These are phyloP conservation scores for Vanessa cardui DNA, from an alignment of 2,888 invertebrate genomes.

Conservation along the genomic window DNA sequence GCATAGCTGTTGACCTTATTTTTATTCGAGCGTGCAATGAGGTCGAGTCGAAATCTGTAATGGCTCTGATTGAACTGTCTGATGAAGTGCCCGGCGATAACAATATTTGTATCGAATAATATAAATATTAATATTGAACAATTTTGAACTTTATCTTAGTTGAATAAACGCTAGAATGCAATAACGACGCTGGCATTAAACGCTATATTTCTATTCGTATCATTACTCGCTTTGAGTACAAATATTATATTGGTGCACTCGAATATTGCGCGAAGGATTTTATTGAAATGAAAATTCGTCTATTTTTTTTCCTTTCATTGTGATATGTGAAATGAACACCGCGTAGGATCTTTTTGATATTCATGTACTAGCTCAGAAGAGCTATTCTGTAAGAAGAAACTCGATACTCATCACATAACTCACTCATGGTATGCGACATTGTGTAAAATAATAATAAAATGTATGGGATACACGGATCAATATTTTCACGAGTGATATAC, in stretches of 20 bases:
- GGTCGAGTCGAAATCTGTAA: constrained; percentile 30
- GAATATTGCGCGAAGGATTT: constrained; percentile 3
- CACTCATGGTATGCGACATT: too few species aligned
- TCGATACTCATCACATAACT: too few species aligned
- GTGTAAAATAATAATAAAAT: too few species aligned
- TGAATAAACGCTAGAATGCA: neutral
- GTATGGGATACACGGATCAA: too few species aligned
- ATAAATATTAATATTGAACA: neutral
- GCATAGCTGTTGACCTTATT: constrained; percentile 31
- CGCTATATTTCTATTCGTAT: neutral
- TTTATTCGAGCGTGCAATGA: constrained; percentile 26
- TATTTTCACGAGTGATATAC: too few species aligned
- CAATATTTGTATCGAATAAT: constrained; percentile 14
- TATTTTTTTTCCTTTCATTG: neutral
- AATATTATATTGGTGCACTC: neutral
- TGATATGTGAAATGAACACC: neutral
- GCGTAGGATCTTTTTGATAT: neutral
- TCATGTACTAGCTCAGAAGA: too few species aligned
- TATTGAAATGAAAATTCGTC: neutral
- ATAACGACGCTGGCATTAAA: neutral
- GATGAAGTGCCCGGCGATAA: constrained; percentile 14
- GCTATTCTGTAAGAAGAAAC: too few species aligned
- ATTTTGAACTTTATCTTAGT: neutral
- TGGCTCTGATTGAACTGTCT: constrained; percentile 28
- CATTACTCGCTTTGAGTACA: constrained; percentile 1